Percentiles rank a stretch among this genome's conserved stretches.
These are phyloP conservation scores for Morinoia aosen DNA, from an alignment of 2,888 invertebrate species.

Conservation along the genomic window DNA sequence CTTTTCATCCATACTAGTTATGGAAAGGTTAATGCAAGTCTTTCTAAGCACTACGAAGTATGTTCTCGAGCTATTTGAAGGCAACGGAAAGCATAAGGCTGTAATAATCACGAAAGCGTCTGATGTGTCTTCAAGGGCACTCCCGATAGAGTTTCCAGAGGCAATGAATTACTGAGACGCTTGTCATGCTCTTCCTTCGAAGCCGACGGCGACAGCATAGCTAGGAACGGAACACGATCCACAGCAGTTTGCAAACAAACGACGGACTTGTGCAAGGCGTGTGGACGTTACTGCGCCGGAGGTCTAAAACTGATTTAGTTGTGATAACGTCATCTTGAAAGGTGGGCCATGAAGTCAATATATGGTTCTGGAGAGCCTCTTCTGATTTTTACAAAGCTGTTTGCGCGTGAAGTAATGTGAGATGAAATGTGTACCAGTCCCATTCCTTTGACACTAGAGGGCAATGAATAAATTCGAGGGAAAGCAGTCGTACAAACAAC, in stretches of 20 bases:
- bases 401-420: neutral
- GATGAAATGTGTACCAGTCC: neutral
- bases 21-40: neutral
- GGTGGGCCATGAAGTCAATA: neutral
- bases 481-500: neutral
- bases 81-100: neutral
- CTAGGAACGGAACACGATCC: slow-evolving; percentile 1
- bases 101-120: neutral
- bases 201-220: neutral
- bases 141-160: neutral
- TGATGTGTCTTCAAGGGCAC: neutral
- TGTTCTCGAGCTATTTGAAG: neutral
- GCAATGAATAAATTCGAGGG: neutral
- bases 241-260: neutral
- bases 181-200: neutral
- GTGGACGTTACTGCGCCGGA: neutral
- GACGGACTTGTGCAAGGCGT: neutral
- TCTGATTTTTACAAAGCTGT: neutral
- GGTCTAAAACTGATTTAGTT: neutral
- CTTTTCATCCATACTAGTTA: neutral
- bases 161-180: slow-evolving; percentile 12
- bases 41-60: neutral
- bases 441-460: neutral
- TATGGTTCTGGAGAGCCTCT: neutral
- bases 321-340: slow-evolving; percentile 2